phyloP scores from a whole-genome alignment of 2,113 vertebrate genomes.

The Phylloscopus whistleri region DNA sequence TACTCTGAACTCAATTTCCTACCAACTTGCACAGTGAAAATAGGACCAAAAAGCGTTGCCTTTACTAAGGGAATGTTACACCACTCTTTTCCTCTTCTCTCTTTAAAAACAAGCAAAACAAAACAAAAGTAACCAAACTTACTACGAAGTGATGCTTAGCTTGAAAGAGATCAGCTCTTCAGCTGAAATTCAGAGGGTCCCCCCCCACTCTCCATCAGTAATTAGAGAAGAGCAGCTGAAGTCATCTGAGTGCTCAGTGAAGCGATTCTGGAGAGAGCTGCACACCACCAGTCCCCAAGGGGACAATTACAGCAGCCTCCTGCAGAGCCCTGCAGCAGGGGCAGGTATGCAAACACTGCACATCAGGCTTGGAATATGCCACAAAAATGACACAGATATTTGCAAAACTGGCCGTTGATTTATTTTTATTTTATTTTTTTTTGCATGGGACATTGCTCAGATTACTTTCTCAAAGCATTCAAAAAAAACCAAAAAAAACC shows the following conservation, averaged over 20 bases:
- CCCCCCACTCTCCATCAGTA: not conserved
- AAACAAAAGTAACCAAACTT: not conserved
- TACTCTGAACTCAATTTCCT: conserved; percentile 73
- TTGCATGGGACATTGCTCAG: not conserved
- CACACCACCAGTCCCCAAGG: not conserved
- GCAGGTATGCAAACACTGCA: not conserved
- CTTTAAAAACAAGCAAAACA: not conserved
- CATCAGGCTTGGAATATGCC: not conserved
- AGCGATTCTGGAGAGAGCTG: not conserved
- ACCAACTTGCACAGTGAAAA: conserved; percentile 37
- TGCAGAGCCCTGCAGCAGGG: not conserved
- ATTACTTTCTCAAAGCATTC: not conserved
- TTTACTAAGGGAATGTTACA: not conserved
- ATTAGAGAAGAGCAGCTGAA: conserved; percentile 25
- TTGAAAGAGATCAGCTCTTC: not conserved
- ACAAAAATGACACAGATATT: not conserved
- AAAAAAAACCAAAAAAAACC: not conserved
- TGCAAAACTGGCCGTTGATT: not conserved
- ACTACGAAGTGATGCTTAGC: not conserved
- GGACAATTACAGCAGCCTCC: not conserved
- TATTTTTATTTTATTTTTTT: too few relatives aligned
- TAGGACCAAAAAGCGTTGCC: not conserved
- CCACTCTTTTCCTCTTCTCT: not conserved
- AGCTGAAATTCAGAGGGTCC: not conserved
- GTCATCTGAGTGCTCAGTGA: not conserved